These are phyloP conservation scores for Neofelis nebulosa DNA, from an alignment of 2,113 vertebrate genomes.

Conservation along the genomic window DNA sequence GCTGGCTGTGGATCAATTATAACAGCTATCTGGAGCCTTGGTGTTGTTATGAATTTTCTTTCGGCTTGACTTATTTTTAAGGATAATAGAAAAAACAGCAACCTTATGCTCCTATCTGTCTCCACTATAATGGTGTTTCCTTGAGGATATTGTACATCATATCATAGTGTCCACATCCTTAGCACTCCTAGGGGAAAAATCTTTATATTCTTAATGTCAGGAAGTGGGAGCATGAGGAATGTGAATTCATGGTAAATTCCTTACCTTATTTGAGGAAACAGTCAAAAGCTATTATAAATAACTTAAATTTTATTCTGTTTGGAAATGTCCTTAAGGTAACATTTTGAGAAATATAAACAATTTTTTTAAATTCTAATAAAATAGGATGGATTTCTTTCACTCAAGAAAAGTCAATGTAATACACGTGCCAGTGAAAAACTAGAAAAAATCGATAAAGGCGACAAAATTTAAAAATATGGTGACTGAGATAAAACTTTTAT, in stretches of 20 bases:
- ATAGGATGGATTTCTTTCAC: not conserved
- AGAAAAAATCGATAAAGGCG: not conserved
- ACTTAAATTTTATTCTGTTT: conserved; percentile 26
- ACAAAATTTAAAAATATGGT: not conserved
- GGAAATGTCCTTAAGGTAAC: not conserved
- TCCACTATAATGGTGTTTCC: not conserved
- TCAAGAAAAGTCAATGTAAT: not conserved
- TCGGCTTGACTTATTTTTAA: conserved; percentile 50
- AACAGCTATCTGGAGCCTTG: not conserved
- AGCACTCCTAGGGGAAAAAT: not conserved
- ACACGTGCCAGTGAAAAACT: not conserved
- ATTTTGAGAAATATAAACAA: conserved; percentile 30
- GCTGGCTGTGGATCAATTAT: not conserved
- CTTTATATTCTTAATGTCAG: conserved; percentile 40
- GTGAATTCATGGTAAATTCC: not conserved
- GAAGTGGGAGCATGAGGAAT: conserved; percentile 25
- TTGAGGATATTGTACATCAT: not conserved
- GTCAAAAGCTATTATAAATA: not conserved
- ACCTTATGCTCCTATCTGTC: not conserved
- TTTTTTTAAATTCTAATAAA: not conserved
- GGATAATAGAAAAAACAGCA: conserved; percentile 59
- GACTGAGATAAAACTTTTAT: not conserved
- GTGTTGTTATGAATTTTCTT: conserved; percentile 22
- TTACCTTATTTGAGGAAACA: conserved; percentile 22
- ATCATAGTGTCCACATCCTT: not conserved